Conservation (phyloP, 2,888 invertebrate genomes). For the Stegophylla sp. region DNA sequence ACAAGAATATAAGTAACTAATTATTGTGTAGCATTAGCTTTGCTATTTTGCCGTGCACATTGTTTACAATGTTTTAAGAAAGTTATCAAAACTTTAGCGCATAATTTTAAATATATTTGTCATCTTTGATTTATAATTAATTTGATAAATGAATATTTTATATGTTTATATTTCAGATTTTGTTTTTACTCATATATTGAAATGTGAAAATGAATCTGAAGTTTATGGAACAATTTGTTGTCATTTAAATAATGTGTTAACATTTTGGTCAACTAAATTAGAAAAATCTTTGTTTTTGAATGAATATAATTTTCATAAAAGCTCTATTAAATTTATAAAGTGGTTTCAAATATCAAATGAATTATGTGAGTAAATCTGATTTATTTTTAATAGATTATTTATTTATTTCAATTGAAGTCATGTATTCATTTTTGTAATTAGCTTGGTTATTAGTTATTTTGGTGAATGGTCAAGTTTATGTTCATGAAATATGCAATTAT, state of each 20-base stretch:
- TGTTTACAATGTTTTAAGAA: no score
- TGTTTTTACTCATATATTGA: slow-evolving; percentile 36
- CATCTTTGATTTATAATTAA: no score
- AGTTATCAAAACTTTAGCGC: no score
- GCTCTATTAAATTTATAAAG: slow-evolving; percentile 38
- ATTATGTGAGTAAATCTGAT: slow-evolving; percentile 29
- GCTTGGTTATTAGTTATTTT: slow-evolving; percentile 48
- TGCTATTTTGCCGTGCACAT: no score
- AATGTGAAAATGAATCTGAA: slow-evolving; percentile 15
- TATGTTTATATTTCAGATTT: slow-evolving; percentile 27
- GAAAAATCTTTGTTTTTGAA: slow-evolving; percentile 36
- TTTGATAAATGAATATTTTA: no score
- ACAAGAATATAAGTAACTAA: no score
- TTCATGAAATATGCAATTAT: slow-evolving; percentile 47
- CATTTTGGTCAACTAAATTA: slow-evolving; percentile 42
- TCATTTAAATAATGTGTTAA: slow-evolving; percentile 45
- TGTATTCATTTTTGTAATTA: background rate
- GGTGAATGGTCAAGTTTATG: slow-evolving; percentile 49
- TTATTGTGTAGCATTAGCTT: no score
- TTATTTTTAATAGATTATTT: background rate
- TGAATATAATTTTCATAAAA: slow-evolving; percentile 22
- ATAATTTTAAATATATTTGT: no score
- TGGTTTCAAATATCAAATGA: slow-evolving; percentile 45
- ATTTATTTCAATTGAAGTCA: background rate
- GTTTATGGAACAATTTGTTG: slow-evolving; percentile 53